Conservation (phyloP, 2,797 vertebrate species). For the Pogoniulus pusillus region DNA sequence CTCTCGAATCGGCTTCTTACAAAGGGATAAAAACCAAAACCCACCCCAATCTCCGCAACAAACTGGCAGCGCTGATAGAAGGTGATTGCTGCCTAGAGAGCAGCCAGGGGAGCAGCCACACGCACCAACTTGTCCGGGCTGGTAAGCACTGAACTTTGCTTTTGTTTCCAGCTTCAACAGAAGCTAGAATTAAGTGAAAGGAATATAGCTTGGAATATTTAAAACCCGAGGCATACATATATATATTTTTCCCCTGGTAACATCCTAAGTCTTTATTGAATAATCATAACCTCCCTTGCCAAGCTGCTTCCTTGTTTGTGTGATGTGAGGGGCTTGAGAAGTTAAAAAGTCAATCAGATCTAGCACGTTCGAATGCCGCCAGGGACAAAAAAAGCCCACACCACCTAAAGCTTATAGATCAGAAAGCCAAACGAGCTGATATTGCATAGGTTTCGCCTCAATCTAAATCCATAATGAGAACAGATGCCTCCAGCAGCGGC, state of each 20-base stretch:
- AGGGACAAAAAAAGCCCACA: background rate
- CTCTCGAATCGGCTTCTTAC: constrained; percentile 48
- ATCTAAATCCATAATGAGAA: background rate
- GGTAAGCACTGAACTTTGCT: constrained; percentile 2
- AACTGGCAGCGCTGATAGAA: background rate
- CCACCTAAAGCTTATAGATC: background rate
- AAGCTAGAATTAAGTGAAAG: constrained; percentile 42
- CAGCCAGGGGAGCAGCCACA: background rate
- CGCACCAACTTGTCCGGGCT: constrained; percentile 7
- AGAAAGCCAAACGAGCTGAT: background rate
- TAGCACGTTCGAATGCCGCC: background rate
- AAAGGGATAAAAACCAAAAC: background rate
- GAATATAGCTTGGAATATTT: background rate
- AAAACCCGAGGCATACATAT: background rate
- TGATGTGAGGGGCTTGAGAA: background rate
- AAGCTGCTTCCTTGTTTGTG: background rate
- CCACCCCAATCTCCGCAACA: background rate
- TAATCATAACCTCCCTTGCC: background rate
- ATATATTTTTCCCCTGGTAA: background rate
- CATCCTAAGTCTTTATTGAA: background rate
- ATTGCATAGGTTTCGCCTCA: background rate
- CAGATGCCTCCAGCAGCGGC: rapidly evolving
- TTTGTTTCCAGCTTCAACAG: constrained; percentile 42
- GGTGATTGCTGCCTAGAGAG: constrained; percentile 11
- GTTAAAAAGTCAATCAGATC: rapidly evolving